Percentiles rank a stretch among this genome's conserved stretches.
These are phyloP conservation scores for Panthera uncia DNA, from an alignment of 2,113 vertebrate genomes.

Conservation along the genomic window DNA sequence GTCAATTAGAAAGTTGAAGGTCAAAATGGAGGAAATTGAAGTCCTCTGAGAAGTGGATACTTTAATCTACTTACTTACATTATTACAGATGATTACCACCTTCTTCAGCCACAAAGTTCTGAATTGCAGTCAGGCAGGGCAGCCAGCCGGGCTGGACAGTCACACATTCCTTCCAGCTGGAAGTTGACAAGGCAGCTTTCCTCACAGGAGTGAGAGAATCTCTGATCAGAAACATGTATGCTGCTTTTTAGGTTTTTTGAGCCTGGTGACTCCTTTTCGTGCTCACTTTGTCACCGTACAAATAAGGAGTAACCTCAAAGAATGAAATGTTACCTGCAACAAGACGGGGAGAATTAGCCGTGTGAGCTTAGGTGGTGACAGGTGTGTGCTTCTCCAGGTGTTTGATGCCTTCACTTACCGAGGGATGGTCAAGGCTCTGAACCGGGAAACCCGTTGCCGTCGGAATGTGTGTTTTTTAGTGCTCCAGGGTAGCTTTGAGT, in stretches of 20 bases:
- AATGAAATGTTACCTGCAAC: neutral
- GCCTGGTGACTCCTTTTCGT: neutral
- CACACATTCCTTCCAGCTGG: neutral
- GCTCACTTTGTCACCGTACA: neutral
- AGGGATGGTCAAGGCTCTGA: neutral
- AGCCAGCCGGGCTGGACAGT: rapidly evolving
- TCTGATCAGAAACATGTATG: neutral
- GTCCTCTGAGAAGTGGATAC: neutral
- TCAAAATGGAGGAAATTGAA: neutral
- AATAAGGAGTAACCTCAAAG: neutral
- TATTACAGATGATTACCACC: neutral
- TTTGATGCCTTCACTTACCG: neutral
- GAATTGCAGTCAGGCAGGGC: neutral
- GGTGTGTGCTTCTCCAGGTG: too few relatives aligned
- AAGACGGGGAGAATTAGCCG: neutral
- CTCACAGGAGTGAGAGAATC: neutral
- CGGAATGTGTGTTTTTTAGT: neutral
- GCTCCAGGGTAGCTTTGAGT: neutral
- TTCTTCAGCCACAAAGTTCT: neutral
- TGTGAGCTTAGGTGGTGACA: neutral
- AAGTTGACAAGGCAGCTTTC: neutral
- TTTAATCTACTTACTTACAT: neutral
- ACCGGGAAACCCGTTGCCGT: neutral
- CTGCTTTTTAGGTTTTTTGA: neutral
- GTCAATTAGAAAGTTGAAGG: neutral